Percentiles rank a stretch among this genome's conserved stretches.
Evolutionary conservation across 1,140 invertebrate species (phyloP).

Genomic region (Maniola jurtina): DNA sequence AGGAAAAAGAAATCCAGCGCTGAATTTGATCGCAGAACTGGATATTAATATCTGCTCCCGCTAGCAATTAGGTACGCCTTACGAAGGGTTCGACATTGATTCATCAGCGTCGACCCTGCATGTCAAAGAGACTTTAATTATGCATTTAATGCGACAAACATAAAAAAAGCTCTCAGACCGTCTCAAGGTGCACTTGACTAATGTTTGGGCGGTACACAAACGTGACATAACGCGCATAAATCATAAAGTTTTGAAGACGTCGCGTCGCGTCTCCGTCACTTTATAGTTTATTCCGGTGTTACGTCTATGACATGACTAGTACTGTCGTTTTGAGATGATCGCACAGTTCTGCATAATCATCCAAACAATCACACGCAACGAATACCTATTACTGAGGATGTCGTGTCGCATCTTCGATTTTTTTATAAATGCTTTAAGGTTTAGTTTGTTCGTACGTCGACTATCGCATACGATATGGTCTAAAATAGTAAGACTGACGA

Average conservation of each 20-base stretch:
- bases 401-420: too few relatives aligned
- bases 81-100: background rate
- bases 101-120: background rate
- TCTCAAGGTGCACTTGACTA: slow-evolving; percentile 13
- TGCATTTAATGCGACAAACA: slow-evolving; percentile 13
- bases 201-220: slow-evolving; percentile 14
- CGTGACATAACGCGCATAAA: slow-evolving; percentile 22
- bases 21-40: too few relatives aligned
- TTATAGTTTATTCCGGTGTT: slow-evolving; percentile 19
- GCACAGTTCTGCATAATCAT: background rate
- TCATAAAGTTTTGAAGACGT: slow-evolving; percentile 2
- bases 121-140: slow-evolving; percentile 19
- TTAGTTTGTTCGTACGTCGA: too few relatives aligned
- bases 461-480: background rate
- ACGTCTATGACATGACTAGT: slow-evolving; percentile 20
- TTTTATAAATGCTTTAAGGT: too few relatives aligned
- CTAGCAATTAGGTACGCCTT: too few relatives aligned
- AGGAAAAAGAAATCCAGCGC: too few relatives aligned
- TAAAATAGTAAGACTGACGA: too few relatives aligned
- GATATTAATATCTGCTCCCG: too few relatives aligned
- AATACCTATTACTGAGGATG: too few relatives aligned
- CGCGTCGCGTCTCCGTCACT: slow-evolving; percentile 6
- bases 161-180: slow-evolving; percentile 14
- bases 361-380: background rate
- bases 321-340: background rate